These are phyloP conservation scores for Drosophila atroscutellata DNA, from an alignment of 2,888 invertebrate genomes.

Conservation along the genomic window DNA sequence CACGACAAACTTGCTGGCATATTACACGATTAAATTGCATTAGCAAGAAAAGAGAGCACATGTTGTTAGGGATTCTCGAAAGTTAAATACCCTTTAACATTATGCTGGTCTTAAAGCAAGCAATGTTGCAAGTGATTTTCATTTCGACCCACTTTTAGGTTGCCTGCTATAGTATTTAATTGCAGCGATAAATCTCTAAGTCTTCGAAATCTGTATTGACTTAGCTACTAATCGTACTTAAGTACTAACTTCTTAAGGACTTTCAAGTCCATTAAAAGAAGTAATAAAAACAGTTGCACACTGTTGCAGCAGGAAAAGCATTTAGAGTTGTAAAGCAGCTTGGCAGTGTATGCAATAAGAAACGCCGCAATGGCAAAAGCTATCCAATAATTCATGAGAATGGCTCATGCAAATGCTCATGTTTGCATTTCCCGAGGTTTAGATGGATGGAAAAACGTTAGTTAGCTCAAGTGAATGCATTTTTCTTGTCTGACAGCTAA, in stretches of 20 bases:
- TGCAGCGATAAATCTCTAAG: not conserved
- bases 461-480: not conserved
- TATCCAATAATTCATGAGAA: constrained; percentile 48
- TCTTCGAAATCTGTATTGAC: not conserved
- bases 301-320: constrained; percentile 11
- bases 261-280: constrained; percentile 1
- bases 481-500: not conserved
- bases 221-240: not conserved
- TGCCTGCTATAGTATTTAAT: not conserved
- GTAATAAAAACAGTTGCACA: constrained; percentile 2
- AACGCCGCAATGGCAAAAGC: constrained; percentile 19
- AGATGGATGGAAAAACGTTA: not conserved
- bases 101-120: not conserved
- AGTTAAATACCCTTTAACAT: constrained; percentile 11
- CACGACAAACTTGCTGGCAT: constrained; percentile 22
- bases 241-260: not conserved
- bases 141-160: not conserved
- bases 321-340: constrained; percentile 1
- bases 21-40: constrained; percentile 51
- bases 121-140: not conserved
- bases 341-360: constrained; percentile 30
- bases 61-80: not conserved
- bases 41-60: constrained; percentile 13
- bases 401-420: constrained; percentile 43
- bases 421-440: constrained; percentile 28